Base-by-base conservation (phyloP, 2,797 vertebrate species). In the Carduelis carduelis region DNA sequence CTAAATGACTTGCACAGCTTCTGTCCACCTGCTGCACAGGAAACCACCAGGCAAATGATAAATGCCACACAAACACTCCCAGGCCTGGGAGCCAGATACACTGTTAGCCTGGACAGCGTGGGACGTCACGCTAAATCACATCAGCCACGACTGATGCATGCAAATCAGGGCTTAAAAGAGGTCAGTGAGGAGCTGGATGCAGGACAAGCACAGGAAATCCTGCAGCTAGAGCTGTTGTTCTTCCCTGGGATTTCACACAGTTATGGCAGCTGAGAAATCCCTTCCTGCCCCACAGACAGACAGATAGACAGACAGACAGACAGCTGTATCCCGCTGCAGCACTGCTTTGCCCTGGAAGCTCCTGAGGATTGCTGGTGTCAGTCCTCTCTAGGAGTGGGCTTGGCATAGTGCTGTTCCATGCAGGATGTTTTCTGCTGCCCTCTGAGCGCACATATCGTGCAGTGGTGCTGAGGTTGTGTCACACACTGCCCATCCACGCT, bases 131-230 rank as follows among this genome's bases (percentile, higher is more conserved):
- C 72, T 78, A 91, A 96, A 93, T 94, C 8, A 0, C 60, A 94
- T 83, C 68, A 72, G 89, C 79, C 53, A 81, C 0, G 1, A 90
- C 60, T 70, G 77, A 81, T 74, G 81, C 74, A 85, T 80, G 90
- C 57, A 96, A 84, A 95, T 89, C 70, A 68, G 83, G 59, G 77
- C 75, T 92, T 84, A 89, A 89, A 88, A 46, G 49, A n/a, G 64
- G 63, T 70, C 70, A 94, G 46, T 0, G 0, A 89, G 86, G 81
- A 90, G 47, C 74, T 83, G 83, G 70, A 82, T 0, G 0, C 49
- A 70, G 70, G 44, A 91, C 3, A 1, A 81, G 39, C 35, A 32
- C 0, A 9, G 28, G 30, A 91, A 94, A 89, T 79, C 27, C 86
- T 70, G 44, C 64, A 66, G 71, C 53, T 49, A 82, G 65, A 68